Percentiles rank a stretch among this genome's conserved stretches.
These are phyloP conservation scores for Ophion ellenae DNA, from an alignment of 2,888 invertebrate genomes.

Conservation along the genomic window DNA sequence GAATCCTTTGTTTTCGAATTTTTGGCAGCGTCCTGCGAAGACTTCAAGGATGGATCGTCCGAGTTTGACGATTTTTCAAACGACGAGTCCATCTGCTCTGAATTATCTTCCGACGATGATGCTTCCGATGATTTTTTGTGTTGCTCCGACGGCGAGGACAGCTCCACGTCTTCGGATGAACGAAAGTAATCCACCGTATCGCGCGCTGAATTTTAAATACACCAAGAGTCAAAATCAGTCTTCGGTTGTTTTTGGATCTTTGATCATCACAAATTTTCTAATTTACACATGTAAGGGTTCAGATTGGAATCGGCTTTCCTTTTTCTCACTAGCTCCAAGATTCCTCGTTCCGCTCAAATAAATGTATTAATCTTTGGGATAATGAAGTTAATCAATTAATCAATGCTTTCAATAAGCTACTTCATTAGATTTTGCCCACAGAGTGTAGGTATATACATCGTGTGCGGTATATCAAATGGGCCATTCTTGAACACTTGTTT, in stretches of 20 bases:
- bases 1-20: slow-evolving; percentile 18
- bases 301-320: too few species aligned
- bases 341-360: too few species aligned
- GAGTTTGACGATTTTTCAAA: slow-evolving; percentile 63
- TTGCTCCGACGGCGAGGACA: slow-evolving; percentile 65
- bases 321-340: too few species aligned
- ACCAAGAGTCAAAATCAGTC: not conserved
- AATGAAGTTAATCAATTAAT: too few species aligned
- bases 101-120: slow-evolving; percentile 41
- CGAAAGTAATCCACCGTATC: slow-evolving; percentile 45
- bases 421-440: too few species aligned
- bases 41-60: slow-evolving; percentile 58
- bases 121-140: slow-evolving; percentile 77
- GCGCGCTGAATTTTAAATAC: not conserved
- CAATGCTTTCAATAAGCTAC: too few species aligned
- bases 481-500: too few species aligned
- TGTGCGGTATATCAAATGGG: too few species aligned
- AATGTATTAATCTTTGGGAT: too few species aligned
- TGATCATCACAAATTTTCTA: too few species aligned
- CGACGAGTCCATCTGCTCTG: slow-evolving; percentile 58
- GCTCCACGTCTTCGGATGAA: slow-evolving; percentile 36
- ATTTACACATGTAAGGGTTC: too few species aligned
- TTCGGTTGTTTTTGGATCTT: not conserved
- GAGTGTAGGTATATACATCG: too few species aligned
- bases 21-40: slow-evolving; percentile 32